These are phyloP conservation scores for Invenusta paracnida DNA, from an alignment of 2,888 invertebrate genomes.

Conservation along the genomic window DNA sequence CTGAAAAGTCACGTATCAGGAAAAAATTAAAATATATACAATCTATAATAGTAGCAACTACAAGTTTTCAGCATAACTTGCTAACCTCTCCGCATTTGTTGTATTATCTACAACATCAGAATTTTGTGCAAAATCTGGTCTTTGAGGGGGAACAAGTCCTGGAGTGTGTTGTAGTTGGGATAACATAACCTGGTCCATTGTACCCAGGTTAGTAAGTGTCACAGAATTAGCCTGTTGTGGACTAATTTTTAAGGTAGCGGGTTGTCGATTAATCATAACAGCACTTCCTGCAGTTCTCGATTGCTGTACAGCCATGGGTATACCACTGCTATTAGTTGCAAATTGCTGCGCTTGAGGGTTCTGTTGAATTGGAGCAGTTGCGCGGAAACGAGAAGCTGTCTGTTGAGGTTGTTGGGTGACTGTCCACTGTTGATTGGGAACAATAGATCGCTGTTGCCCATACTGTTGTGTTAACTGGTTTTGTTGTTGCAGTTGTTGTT, in stretches of 20 bases:
- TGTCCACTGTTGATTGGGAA: neutral
- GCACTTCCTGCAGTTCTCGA: neutral
- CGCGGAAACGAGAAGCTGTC: neutral
- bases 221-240: neutral
- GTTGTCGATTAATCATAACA: neutral
- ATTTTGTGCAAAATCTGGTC: neutral
- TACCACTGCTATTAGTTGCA: neutral
- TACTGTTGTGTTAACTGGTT: neutral
- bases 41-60: neutral
- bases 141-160: neutral
- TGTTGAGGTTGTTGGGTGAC: neutral
- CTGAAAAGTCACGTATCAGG: neutral
- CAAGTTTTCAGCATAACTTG: neutral
- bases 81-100: neutral
- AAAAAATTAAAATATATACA: neutral
- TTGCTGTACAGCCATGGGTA: neutral
- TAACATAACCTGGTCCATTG: neutral
- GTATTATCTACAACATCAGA: neutral
- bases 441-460: neutral
- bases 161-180: neutral
- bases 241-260: neutral
- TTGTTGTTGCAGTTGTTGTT: constrained; percentile 4
- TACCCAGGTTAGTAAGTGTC: neutral
- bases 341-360: neutral
- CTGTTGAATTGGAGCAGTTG: neutral